Evolutionary conservation across 2,797 vertebrate species (phyloP).

Genomic region (Diceros bicornis): DNA sequence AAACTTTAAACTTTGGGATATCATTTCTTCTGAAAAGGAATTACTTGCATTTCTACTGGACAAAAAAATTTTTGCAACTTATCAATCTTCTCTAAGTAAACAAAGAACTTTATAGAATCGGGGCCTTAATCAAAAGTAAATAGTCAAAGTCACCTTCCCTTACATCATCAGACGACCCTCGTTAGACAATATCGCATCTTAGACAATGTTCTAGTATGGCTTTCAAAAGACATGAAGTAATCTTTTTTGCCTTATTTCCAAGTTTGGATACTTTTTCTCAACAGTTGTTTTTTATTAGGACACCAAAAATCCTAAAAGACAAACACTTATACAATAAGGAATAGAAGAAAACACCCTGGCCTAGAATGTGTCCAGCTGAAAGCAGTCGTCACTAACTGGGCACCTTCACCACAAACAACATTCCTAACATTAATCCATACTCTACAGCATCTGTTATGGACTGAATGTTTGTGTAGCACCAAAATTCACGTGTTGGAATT

Average conservation of each 20-base stretch:
- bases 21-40: slow-evolving; percentile 50
- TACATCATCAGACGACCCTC: not conserved
- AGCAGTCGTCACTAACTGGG: not conserved
- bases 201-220: not conserved
- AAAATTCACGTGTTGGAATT: not conserved
- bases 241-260: not conserved
- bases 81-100: not conserved
- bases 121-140: not conserved
- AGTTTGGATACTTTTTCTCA: not conserved
- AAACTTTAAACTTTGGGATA: not conserved
- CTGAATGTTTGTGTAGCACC: not conserved
- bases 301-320: not conserved
- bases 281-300: not conserved
- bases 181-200: not conserved
- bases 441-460: not conserved
- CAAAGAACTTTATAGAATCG: not conserved
- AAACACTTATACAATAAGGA: not conserved
- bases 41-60: not conserved
- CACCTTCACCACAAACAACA: not conserved
- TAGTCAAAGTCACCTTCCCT: not conserved
- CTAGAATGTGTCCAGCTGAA: not conserved
- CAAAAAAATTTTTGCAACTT: not conserved
- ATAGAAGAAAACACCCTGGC: not conserved
- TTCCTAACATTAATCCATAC: not conserved
- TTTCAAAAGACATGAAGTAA: not conserved